phyloP scores from a whole-genome alignment of 2,888 invertebrate genomes.

The Parnassius apollo region DNA sequence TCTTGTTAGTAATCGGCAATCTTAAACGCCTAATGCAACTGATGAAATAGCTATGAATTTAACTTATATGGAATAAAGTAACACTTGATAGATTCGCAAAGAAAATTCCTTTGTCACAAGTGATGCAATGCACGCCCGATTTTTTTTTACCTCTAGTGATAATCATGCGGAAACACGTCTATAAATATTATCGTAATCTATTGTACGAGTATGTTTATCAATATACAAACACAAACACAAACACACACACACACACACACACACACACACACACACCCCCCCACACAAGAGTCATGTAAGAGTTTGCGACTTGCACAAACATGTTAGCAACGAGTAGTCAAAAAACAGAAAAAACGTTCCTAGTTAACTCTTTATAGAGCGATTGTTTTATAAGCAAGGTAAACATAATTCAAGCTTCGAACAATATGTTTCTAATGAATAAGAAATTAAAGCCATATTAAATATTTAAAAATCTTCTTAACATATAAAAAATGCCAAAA shows the following conservation, averaged over 20 bases:
- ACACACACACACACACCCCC: background rate
- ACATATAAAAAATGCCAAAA: no score
- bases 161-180: conserved; percentile 21
- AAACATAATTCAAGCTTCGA: background rate
- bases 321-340: background rate
- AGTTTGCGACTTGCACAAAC: conserved; percentile 14
- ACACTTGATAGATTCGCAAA: conserved; percentile 17
- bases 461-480: no score
- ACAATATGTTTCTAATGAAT: conserved; percentile 3
- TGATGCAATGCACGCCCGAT: conserved; percentile 17
- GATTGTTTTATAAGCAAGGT: background rate
- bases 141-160: conserved; percentile 11
- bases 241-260: no score
- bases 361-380: background rate
- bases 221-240: no score
- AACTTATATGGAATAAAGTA: conserved; percentile 14
- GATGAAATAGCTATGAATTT: conserved; percentile 15
- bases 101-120: conserved; percentile 16
- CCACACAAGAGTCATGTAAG: background rate
- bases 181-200: conserved; percentile 16
- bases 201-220: background rate
- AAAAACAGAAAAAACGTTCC: background rate
- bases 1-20: conserved; percentile 13
- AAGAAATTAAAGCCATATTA: background rate
- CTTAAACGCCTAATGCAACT: conserved; percentile 12